phyloP scores from a whole-genome alignment of 2,113 vertebrate genomes.

The Pelecanoides urinatrix region DNA sequence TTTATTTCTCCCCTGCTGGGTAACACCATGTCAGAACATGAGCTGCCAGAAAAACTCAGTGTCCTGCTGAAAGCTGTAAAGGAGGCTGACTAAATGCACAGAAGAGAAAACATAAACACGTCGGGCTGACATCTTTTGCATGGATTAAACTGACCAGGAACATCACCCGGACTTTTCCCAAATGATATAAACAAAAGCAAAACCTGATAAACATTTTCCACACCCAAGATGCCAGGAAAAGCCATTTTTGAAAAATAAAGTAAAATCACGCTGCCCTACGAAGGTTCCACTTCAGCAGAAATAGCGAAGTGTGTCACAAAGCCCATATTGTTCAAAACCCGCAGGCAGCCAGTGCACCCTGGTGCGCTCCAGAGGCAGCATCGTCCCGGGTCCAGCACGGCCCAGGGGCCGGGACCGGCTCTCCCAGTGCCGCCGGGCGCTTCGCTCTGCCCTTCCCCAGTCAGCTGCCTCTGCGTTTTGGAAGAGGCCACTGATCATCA shows the following conservation, averaged over 20 bases:
- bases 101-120: background rate
- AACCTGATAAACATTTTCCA: slow-evolving; percentile 44
- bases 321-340: slow-evolving; percentile 39
- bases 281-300: slow-evolving; percentile 14
- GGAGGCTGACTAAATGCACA: background rate
- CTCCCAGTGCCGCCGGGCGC: background rate
- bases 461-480: background rate
- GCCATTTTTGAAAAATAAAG: slow-evolving; percentile 18
- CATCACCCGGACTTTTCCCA: background rate
- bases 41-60: slow-evolving; percentile 31
- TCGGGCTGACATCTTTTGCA: background rate
- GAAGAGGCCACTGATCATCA: accelerated
- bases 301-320: slow-evolving; percentile 38
- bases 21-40: slow-evolving; percentile 26
- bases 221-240: background rate
- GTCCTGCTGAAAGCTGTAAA: background rate
- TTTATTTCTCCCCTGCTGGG: slow-evolving; percentile 58
- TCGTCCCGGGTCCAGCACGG: background rate
- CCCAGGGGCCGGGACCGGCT: background rate
- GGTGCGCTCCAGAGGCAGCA: slow-evolving; percentile 25
- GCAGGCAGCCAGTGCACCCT: background rate
- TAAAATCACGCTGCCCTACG: background rate
- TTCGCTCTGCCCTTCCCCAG: accelerated
- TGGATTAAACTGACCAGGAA: background rate
- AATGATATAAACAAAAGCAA: background rate